Percentiles rank a stretch among this genome's conserved stretches.
Conservation (phyloP, 2,888 invertebrate species). For the Spialia ferax region DNA sequence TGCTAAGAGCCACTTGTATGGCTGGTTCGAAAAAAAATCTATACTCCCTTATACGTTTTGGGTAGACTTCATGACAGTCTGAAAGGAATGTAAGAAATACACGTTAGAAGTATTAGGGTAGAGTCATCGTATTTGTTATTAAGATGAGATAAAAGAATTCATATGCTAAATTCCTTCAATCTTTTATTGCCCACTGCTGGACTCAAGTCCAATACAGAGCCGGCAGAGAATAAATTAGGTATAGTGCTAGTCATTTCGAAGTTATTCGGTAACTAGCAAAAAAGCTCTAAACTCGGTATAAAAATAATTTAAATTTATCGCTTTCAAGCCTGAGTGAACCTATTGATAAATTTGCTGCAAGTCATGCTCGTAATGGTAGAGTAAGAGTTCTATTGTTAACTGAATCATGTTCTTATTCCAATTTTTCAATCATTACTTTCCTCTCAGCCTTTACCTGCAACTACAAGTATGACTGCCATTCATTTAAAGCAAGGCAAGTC, state of each 20-base stretch:
- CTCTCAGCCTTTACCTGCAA: background rate
- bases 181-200: too few species aligned
- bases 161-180: too few species aligned
- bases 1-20: conserved; percentile 10
- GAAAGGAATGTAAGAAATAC: background rate
- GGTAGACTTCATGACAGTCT: background rate
- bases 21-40: background rate
- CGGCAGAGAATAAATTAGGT: background rate
- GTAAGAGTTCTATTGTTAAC: conserved; percentile 58
- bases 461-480: background rate
- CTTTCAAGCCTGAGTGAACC: conserved; percentile 34
- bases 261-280: background rate
- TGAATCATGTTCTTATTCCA: conserved; percentile 25
- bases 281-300: background rate
- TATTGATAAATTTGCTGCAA: conserved; percentile 47
- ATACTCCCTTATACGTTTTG: background rate
- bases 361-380: conserved; percentile 51
- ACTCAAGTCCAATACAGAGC: too few species aligned
- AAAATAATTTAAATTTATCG: conserved; percentile 4
- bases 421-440: conserved; percentile 27
- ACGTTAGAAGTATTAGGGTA: background rate
- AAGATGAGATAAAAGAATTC: too few species aligned
- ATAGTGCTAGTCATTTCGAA: background rate
- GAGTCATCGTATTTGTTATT: too few species aligned
- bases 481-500: conserved; percentile 20